phyloP scores from a whole-genome alignment of 2,797 vertebrate species.

The Danio tinwini region DNA sequence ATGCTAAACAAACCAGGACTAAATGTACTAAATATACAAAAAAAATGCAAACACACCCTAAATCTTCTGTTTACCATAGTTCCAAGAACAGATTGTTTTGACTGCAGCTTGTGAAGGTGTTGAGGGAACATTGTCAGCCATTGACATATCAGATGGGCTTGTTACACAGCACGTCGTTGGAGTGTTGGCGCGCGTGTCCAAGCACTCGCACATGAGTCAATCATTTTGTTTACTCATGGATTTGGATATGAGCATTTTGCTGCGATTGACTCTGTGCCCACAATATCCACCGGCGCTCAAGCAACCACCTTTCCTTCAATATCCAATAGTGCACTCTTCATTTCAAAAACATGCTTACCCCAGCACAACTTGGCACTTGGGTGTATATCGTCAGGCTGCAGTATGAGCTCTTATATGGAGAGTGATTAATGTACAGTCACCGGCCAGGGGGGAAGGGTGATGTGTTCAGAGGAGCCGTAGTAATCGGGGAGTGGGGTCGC shows the following conservation, averaged over 20 bases:
- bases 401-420: constrained; percentile 28
- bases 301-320: constrained; percentile 29
- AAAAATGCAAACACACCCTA: background rate
- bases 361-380: constrained; percentile 41
- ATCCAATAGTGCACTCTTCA: constrained; percentile 43
- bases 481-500: constrained; percentile 55
- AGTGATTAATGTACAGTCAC: constrained; percentile 71
- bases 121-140: constrained; percentile 30
- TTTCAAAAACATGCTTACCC: constrained; percentile 42
- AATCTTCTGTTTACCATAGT: background rate
- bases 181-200: constrained; percentile 18
- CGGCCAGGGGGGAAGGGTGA: constrained; percentile 60
- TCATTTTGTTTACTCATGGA: constrained; percentile 42
- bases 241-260: constrained; percentile 28
- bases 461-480: constrained; percentile 65
- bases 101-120: constrained; percentile 15
- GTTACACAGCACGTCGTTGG: constrained; percentile 34
- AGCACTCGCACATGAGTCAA: constrained; percentile 35
- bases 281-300: constrained; percentile 18
- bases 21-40: background rate
- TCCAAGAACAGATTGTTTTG: constrained; percentile 13
- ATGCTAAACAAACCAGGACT: background rate
- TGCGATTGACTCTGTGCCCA: constrained; percentile 14
- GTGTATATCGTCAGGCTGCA: constrained; percentile 36
- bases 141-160: constrained; percentile 40